Evolutionary conservation across 2,113 vertebrate species (phyloP).

Genomic region (Corythaixoides concolor): DNA sequence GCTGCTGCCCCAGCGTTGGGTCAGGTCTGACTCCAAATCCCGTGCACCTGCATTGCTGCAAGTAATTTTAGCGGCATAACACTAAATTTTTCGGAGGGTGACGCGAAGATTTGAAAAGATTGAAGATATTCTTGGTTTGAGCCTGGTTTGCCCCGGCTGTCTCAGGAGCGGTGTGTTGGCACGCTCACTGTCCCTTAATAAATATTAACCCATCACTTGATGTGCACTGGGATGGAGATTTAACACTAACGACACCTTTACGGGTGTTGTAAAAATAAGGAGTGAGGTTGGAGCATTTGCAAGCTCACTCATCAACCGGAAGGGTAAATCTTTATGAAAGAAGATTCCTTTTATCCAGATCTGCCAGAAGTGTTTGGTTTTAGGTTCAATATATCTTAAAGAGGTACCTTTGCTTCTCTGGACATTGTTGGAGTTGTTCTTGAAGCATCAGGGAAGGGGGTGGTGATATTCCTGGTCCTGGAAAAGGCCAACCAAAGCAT

Average conservation of each 20-base stretch:
- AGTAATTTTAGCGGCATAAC: not conserved
- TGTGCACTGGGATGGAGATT: not conserved
- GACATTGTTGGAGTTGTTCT: not conserved
- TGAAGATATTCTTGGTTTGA: not conserved
- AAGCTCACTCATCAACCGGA: fast-evolving
- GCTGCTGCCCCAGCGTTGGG: not conserved
- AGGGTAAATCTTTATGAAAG: not conserved
- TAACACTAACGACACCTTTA: not conserved
- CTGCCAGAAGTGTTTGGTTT: not conserved
- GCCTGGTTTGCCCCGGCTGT: not conserved
- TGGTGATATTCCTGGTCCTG: not conserved
- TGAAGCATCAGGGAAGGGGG: not conserved
- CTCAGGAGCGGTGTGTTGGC: not conserved
- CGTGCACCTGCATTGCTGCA: fast-evolving
- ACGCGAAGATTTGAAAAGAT: not conserved
- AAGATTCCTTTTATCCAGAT: not conserved
- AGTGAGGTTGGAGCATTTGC: not conserved
- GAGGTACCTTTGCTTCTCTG: not conserved
- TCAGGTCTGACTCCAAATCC: not conserved
- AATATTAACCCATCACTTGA: not conserved
- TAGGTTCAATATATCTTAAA: not conserved
- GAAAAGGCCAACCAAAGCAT: not conserved
- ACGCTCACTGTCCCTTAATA: not conserved
- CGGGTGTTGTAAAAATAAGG: not conserved
- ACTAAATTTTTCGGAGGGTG: not conserved